Evolutionary conservation across 2,888 invertebrate species (phyloP).

Genomic region (Ormyrus pomaceus): DNA sequence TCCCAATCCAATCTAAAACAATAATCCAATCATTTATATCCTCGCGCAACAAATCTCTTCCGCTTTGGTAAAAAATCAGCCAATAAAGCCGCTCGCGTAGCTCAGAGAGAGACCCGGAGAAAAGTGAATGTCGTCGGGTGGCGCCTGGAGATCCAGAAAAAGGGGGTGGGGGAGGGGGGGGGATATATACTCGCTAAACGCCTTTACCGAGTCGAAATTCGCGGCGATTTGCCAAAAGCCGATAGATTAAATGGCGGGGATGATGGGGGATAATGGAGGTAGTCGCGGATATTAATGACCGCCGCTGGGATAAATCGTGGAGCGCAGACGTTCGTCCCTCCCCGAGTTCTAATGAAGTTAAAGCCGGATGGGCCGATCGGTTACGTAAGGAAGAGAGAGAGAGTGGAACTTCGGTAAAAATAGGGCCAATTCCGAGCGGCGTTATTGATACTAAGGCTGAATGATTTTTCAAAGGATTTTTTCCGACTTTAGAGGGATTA

Average conservation of each 20-base stretch:
- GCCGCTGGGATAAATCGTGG: constrained; percentile 21
- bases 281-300: constrained; percentile 48
- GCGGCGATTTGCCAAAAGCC: constrained; percentile 34
- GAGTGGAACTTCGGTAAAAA: neutral
- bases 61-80: too few species aligned
- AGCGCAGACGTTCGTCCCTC: neutral
- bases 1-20: too few species aligned
- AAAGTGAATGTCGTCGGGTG: constrained; percentile 23
- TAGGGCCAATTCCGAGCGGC: constrained; percentile 1
- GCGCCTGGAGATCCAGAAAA: neutral
- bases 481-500: neutral
- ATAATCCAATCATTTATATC: too few species aligned
- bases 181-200: constrained; percentile 23
- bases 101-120: neutral
- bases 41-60: too few species aligned
- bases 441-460: neutral
- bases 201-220: constrained; percentile 6
- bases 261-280: constrained; percentile 40
- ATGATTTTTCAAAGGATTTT: too few species aligned
- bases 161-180: neutral
- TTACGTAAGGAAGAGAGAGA: neutral
- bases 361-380: neutral
- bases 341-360: constrained; percentile 30
- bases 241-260: constrained; percentile 34
- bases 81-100: too few species aligned